These are phyloP conservation scores for Diuraphis noxia DNA, from an alignment of 1,140 invertebrate species.

Conservation along the genomic window DNA sequence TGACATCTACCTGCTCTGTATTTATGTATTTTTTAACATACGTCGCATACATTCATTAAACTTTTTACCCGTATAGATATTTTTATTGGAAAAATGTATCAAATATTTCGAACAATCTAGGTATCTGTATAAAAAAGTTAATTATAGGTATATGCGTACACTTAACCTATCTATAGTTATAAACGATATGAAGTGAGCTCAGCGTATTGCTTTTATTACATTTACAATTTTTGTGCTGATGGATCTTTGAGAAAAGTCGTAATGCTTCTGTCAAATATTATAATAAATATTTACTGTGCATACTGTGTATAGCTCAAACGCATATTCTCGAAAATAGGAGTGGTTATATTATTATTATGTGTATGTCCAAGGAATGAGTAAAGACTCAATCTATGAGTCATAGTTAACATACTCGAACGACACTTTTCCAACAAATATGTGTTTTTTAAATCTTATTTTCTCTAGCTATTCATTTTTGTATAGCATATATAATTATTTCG, in stretches of 20 bases:
- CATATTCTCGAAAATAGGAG: neutral
- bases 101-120: neutral
- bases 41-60: neutral
- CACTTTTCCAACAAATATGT: conserved; percentile 26
- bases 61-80: neutral
- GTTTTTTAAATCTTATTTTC: neutral
- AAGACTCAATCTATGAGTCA: conserved; percentile 22
- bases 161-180: neutral
- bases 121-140: neutral
- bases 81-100: neutral
- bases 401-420: neutral
- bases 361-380: conserved; percentile 32
- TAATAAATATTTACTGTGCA: conserved; percentile 35
- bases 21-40: neutral
- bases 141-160: too few relatives aligned
- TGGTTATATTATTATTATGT: neutral
- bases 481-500: neutral
- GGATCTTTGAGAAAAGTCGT: neutral
- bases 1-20: neutral
- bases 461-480: neutral
- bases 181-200: neutral
- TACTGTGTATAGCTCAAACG: neutral
- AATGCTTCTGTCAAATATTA: conserved; percentile 22
- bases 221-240: neutral
- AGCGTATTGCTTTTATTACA: neutral